Percentiles rank a stretch among this genome's conserved stretches.
These are phyloP conservation scores for Batillaria attramentaria DNA, from an alignment of 1,140 invertebrate species.

Conservation along the genomic window DNA sequence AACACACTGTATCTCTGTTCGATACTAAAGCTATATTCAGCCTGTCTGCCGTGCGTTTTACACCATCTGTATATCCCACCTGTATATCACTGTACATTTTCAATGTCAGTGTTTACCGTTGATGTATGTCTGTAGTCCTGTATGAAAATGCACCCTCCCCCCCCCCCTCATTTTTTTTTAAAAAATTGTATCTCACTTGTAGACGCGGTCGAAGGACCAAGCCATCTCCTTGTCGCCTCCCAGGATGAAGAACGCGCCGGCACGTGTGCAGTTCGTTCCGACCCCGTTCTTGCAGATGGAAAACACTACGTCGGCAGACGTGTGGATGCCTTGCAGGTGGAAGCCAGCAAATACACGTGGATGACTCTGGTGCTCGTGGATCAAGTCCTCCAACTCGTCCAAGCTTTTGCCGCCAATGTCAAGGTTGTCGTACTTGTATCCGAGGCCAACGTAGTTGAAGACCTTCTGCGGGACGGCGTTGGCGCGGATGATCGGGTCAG, in stretches of 20 bases:
- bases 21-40: no score
- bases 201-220: slow-evolving; percentile 40
- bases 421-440: slow-evolving; percentile 41
- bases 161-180: no score
- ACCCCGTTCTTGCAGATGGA: slow-evolving; percentile 9
- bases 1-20: no score
- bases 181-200: no score
- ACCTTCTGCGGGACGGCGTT: slow-evolving; percentile 12
- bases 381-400: slow-evolving; percentile 13
- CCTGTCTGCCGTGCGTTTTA: no score
- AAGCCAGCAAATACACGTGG: slow-evolving; percentile 42
- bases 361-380: neutral
- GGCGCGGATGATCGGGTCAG: slow-evolving; percentile 26
- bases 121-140: no score
- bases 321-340: slow-evolving; percentile 35
- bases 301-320: slow-evolving; percentile 30
- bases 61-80: no score
- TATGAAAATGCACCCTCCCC: no score
- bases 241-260: slow-evolving; percentile 28
- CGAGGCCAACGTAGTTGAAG: slow-evolving; percentile 38
- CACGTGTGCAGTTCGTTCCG: neutral
- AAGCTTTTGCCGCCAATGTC: slow-evolving; percentile 25
- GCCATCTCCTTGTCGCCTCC: slow-evolving; percentile 39
- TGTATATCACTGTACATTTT: no score
- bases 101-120: no score